phyloP scores from a whole-genome alignment of 2,797 vertebrate genomes.

The Sebastes matsubarae region DNA sequence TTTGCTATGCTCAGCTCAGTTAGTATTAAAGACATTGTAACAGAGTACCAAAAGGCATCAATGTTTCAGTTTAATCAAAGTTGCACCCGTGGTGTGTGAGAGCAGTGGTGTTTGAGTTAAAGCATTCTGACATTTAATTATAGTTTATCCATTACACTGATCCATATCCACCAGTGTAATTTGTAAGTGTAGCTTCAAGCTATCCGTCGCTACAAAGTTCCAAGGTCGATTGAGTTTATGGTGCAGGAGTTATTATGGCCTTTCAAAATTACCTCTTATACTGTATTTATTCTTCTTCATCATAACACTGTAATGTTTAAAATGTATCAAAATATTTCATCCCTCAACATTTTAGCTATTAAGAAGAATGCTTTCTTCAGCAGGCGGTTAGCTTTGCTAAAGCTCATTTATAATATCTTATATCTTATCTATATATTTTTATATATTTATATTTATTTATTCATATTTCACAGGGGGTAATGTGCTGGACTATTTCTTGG shows the following conservation, averaged over 20 bases:
- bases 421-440: background rate
- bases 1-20: background rate
- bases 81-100: background rate
- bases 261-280: background rate
- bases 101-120: background rate
- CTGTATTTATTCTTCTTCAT: background rate
- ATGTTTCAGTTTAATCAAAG: conserved; percentile 15
- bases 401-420: background rate
- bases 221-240: background rate
- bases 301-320: background rate
- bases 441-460: background rate
- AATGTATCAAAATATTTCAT: background rate
- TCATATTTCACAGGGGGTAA: background rate
- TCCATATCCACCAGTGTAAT: conserved; percentile 27
- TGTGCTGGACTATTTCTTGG: background rate
- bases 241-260: background rate
- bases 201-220: background rate
- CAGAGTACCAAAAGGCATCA: background rate
- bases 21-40: background rate
- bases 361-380: background rate
- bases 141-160: conserved; percentile 34
- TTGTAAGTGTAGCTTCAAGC: conserved; percentile 7
- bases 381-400: background rate
- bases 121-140: conserved; percentile 41
- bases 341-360: background rate